Percentiles rank a stretch among this genome's conserved stretches.
phyloP scores from a whole-genome alignment of 2,113 vertebrate genomes.

The Eudyptes chrysolophus region DNA sequence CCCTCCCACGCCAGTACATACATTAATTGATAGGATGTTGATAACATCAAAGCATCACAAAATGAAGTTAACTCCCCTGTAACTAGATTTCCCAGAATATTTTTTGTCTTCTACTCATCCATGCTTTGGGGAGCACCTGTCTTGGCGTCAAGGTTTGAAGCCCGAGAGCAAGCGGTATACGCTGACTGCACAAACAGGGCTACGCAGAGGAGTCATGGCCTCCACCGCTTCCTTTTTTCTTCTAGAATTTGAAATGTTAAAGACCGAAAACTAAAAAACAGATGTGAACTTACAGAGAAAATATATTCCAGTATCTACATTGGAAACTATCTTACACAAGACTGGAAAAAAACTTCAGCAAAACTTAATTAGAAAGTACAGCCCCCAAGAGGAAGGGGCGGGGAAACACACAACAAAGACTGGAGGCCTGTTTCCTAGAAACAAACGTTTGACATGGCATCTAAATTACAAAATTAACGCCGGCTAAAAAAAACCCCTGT shows the following conservation, averaged over 20 bases:
- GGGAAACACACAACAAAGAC: not conserved
- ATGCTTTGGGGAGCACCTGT: not conserved
- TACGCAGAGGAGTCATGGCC: not conserved
- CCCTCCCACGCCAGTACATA: not conserved
- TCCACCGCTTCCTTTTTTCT: not conserved
- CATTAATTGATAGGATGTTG: not conserved
- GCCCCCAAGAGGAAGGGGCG: not conserved
- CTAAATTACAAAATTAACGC: not conserved
- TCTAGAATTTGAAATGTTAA: not conserved
- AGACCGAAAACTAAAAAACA: not conserved
- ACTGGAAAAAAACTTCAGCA: not conserved
- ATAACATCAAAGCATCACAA: not conserved
- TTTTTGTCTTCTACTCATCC: not conserved
- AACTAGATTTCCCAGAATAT: not conserved
- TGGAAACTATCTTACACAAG: not conserved
- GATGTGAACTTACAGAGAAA: not conserved
- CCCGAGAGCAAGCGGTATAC: not conserved
- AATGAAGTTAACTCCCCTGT: not conserved
- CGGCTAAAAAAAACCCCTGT: not conserved
- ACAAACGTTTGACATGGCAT: not conserved
- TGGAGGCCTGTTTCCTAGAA: not conserved
- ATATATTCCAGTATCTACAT: not conserved
- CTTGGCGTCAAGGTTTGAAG: not conserved
- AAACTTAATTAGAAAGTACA: not conserved
- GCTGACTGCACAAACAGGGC: not conserved